These are phyloP conservation scores for Odontocolon sp. DNA, from an alignment of 2,888 invertebrate genomes.

Conservation along the genomic window DNA sequence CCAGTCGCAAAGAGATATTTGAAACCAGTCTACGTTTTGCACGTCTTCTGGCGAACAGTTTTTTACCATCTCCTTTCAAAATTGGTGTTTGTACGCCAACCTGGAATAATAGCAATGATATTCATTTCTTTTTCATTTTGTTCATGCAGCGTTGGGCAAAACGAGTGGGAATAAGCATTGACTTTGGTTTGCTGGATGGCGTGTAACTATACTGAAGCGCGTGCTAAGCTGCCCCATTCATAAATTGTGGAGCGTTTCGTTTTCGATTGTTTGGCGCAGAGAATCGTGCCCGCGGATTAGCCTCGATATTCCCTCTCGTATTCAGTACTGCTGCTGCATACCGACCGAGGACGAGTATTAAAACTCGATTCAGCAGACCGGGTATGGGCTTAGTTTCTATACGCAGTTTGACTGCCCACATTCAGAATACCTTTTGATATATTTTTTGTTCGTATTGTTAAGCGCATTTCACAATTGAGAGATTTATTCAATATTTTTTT, in stretches of 20 bases:
- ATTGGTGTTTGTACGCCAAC: background rate
- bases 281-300: constrained; percentile 28
- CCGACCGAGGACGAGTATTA: constrained; percentile 21
- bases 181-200: constrained; percentile 20
- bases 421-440: constrained; percentile 9
- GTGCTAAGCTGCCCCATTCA: constrained; percentile 1
- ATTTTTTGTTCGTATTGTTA: constrained; percentile 11
- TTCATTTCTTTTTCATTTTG: background rate
- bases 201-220: background rate
- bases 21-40: background rate
- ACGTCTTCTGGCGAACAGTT: constrained; percentile 12
- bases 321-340: background rate
- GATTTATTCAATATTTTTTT: constrained; percentile 22
- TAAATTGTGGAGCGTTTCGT: constrained; percentile 37
- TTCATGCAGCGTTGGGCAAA: background rate
- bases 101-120: background rate
- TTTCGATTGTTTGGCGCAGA: constrained; percentile 38
- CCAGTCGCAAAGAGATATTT: background rate
- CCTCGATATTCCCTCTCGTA: constrained; percentile 20
- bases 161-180: constrained; percentile 13
- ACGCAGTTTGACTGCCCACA: background rate
- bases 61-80: background rate
- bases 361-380: constrained; percentile 10
- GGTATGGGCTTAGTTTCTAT: background rate
- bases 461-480: background rate